Evolutionary conservation across 2,797 vertebrate genomes (phyloP).

Genomic region (Lateolabrax maculatus): DNA sequence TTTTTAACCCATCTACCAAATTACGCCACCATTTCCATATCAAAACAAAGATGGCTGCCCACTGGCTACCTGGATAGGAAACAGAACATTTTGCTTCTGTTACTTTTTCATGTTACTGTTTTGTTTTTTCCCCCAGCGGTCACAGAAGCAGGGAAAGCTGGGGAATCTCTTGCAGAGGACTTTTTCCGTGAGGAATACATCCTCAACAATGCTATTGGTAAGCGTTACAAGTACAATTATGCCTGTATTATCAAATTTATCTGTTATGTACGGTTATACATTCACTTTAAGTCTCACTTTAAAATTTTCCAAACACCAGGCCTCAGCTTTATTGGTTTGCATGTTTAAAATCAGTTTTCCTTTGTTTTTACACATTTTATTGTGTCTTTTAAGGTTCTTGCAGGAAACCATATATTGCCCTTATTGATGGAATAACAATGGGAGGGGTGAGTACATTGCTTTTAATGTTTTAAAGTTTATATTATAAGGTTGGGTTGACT

Average conservation of each 20-base stretch:
- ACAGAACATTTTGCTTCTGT: not conserved
- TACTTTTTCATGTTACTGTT: not conserved
- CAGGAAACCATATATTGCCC: slow-evolving; percentile 92
- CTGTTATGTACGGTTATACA: not conserved
- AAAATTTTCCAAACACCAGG: not conserved
- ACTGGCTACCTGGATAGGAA: not conserved
- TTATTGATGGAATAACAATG: slow-evolving; percentile 98
- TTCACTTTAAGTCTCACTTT: not conserved
- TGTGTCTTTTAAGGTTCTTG: slow-evolving; percentile 84
- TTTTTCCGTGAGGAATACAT: slow-evolving; percentile 94
- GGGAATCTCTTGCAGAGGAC: slow-evolving; percentile 78
- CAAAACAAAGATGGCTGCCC: not conserved
- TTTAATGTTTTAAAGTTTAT: not conserved
- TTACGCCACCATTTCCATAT: no score
- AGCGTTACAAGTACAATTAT: not conserved
- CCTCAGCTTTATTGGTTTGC: not conserved
- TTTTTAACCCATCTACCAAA: no score
- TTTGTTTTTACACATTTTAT: slow-evolving; percentile 15
- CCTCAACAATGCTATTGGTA: slow-evolving; percentile 86
- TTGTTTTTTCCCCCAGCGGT: slow-evolving; percentile 79
- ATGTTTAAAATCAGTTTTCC: not conserved
- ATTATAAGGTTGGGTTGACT: not conserved
- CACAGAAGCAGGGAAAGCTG: slow-evolving; percentile 85
- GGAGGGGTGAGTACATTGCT: slow-evolving; percentile 92
- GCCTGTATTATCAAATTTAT: not conserved